Percentiles rank a stretch among this genome's conserved stretches.
These are phyloP conservation scores for Saccostrea echinata DNA, from an alignment of 1,140 invertebrate species.

Conservation along the genomic window DNA sequence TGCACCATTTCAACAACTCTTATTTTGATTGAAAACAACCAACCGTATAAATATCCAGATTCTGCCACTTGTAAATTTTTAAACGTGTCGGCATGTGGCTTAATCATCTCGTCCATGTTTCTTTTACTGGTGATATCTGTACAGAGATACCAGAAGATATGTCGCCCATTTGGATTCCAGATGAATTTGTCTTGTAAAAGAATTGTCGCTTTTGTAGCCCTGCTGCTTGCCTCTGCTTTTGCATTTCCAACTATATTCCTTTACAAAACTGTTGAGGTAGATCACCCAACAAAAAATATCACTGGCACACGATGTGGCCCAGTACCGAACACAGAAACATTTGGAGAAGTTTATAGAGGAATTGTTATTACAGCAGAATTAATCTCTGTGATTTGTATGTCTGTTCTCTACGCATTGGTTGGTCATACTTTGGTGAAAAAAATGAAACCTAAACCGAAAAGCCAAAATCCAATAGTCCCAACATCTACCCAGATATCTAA, in stretches of 20 bases:
- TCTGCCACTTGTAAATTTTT: not conserved
- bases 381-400: not conserved
- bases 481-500: not conserved
- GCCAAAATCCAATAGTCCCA: not conserved
- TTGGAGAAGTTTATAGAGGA: constrained; percentile 25
- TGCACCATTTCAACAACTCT: not conserved
- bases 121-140: constrained; percentile 46
- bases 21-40: not conserved
- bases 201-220: not conserved
- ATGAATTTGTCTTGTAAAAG: constrained; percentile 39
- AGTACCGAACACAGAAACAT: not conserved
- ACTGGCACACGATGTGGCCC: constrained; percentile 11
- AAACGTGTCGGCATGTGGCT: not conserved
- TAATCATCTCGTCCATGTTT: constrained; percentile 33
- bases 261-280: not conserved
- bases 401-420: constrained; percentile 27
- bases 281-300: not conserved
- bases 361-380: constrained; percentile 27
- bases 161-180: constrained; percentile 48
- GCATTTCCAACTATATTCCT: not conserved
- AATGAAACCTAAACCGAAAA: not conserved
- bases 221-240: not conserved
- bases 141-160: constrained; percentile 53
- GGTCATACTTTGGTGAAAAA: not conserved
- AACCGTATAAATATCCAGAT: not conserved